Evolutionary conservation across 2,888 invertebrate genomes (phyloP), one percentile per base, ranked within the genome.

Genomic region (Pecten maximus): DNA sequence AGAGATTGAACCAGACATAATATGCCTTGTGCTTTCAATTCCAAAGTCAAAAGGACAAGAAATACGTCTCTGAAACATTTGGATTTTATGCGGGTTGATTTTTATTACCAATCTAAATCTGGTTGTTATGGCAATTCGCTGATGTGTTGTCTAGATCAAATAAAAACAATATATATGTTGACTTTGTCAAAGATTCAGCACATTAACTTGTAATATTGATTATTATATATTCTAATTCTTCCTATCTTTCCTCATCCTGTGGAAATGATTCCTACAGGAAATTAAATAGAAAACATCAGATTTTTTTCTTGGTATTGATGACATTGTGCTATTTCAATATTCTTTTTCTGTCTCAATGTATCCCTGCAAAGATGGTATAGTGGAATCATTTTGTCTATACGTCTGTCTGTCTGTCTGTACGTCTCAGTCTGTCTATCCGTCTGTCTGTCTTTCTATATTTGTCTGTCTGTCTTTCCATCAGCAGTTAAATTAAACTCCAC

Each of bases 1-100:
- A 74, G 74, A 16, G 3, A 8, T 28, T 28, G 12, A 10, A 74
- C 35, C 74, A 74, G 74, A 74, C 74, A 74, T 74, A 74, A 10
- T 74, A 35, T 74, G 35, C 74, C 35, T 74, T 74, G 35, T 74
- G 74, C 74, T 74, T 74, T 74, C 74, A 74, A 28, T 35, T 74
- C 35, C 8, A 8, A 28, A 74, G 74, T 74, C 74, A 35, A 74
- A 74, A 74, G 15, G 35, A 74, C 74, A 74, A 74, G 74, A 74
- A 35, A 28, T 12, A 28, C 35, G 74, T 74, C 74, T 74, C 74
- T 6, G 28, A 74, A 74, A 74, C 74, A 74, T 74, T 74, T 35
- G 2, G 54, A 54, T 54, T 54, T 54, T 23, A 28, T 35, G 74
- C 16, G 1, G 74, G 10, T 10, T 74, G 74, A 35, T 74, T 74